Conservation (phyloP, 2,888 invertebrate genomes). For the Acheta domesticus region DNA sequence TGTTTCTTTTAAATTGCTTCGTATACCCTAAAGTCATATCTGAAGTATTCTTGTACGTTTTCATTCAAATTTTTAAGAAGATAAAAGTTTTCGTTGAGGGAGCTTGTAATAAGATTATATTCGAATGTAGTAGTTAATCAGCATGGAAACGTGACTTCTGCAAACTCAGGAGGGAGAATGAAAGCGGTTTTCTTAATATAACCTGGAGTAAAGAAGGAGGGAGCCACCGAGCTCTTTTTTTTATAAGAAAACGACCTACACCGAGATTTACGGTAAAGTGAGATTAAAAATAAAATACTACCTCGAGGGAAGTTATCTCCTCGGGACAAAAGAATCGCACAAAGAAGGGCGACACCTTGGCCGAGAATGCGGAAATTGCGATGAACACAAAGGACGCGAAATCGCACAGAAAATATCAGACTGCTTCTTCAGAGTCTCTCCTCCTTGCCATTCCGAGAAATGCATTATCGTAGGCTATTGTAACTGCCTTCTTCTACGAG, state of each 20-base stretch:
- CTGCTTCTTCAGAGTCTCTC: too few relatives aligned
- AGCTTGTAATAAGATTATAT: background rate
- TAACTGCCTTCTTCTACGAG: too few relatives aligned
- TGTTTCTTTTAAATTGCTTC: too few relatives aligned
- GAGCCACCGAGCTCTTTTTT: background rate
- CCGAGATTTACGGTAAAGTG: background rate
- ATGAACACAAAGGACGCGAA: too few relatives aligned
- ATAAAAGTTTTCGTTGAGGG: background rate
- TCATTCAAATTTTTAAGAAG: background rate
- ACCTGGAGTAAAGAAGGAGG: background rate
- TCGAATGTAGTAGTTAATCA: background rate
- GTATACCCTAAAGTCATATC: too few relatives aligned
- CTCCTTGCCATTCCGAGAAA: too few relatives aligned
- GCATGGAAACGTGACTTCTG: slow-evolving; percentile 5
- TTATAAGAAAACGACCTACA: slow-evolving; percentile 4
- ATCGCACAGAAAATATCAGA: too few relatives aligned
- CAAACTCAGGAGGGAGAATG: background rate
- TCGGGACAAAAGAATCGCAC: background rate
- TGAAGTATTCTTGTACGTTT: background rate
- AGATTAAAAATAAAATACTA: slow-evolving; percentile 7
- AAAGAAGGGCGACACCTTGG: slow-evolving; percentile 5
- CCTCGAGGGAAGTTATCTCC: background rate
- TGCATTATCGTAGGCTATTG: too few relatives aligned
- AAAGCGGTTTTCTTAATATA: slow-evolving; percentile 18
- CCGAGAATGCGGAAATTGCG: too few relatives aligned